phyloP scores from a whole-genome alignment of 2,888 invertebrate species.

The Parapristionchus giblindavisi region DNA sequence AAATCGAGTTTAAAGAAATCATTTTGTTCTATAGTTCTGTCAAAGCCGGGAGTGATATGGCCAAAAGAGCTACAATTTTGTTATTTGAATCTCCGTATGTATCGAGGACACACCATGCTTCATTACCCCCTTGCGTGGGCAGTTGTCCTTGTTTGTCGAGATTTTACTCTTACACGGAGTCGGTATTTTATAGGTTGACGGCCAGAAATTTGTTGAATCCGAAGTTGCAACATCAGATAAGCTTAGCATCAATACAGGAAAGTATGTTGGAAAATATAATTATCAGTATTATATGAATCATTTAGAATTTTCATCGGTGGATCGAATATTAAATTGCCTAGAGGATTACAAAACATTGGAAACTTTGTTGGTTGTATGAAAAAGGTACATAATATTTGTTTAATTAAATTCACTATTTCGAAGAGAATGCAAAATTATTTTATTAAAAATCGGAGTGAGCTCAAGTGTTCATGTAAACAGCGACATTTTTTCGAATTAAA shows the following conservation, averaged over 20 bases:
- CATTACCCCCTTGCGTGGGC: too few species aligned
- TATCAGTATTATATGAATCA: too few species aligned
- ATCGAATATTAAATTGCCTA: constrained; percentile 24
- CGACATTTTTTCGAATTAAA: not conserved
- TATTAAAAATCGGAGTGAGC: too few species aligned
- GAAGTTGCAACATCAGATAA: constrained; percentile 24
- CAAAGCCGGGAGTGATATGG: too few species aligned
- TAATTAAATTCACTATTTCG: not conserved
- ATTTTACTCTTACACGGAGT: too few species aligned
- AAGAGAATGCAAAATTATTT: not conserved
- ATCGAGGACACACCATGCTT: too few species aligned
- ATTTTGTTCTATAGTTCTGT: too few species aligned
- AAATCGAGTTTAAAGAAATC: too few species aligned
- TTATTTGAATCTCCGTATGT: too few species aligned
- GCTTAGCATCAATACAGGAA: constrained; percentile 17
- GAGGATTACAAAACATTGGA: not conserved
- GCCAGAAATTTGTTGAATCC: constrained; percentile 9
- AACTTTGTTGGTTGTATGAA: constrained; percentile 32
- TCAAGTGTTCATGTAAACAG: not conserved
- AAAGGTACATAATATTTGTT: constrained; percentile 16
- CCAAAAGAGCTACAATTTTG: too few species aligned
- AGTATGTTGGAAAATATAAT: too few species aligned
- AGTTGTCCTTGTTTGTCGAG: too few species aligned
- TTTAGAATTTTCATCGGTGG: constrained; percentile 34
- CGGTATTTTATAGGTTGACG: constrained; percentile 18